Base-by-base conservation (phyloP, 2,888 invertebrate genomes). In the Actias luna region DNA sequence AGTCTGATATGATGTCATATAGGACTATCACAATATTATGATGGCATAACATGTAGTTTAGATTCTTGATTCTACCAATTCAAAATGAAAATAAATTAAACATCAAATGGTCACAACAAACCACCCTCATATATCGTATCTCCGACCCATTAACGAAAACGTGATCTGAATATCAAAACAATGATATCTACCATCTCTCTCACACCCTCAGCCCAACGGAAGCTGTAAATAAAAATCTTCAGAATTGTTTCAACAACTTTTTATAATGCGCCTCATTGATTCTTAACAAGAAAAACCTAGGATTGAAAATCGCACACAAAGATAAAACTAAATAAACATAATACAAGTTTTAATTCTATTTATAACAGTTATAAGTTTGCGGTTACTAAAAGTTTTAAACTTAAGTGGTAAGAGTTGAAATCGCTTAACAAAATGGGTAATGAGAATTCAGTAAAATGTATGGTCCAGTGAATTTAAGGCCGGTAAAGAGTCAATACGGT, bases 401-500 rank as follows among this genome's bases (percentile, higher is more conserved):
- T n/a, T n/a, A 55, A 16, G 29, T 16, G 8, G 10, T 55, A 29
- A 18, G n/a, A n/a, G 27, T 16, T n/a, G 29, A 55, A 29, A n/a
- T 55, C 2, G 29, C 25, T 12, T 50, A 5, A 22, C 3, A 50
- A 14, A 22, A 2, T 50, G 16, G n/a, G 12, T 29, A 27, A 55
- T 29, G 29, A 55, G n/a, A 52, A 8, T 36, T 63, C 71, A 63
- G 67, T 66, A 59, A 58, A 65, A 62, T n/a, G 63, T 29, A 22
- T 63, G 64, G 76, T 71, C 73, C 73, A 74, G 77, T 67, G 72
- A 68, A 73, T 74, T 65, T 74, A 71, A 72, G 69, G 71, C 68
- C 68, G 65, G 73, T 67, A 69, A 69, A 71, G 76, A 86, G 87
- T 89, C 90, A 89, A 89, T 88, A 88, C 85, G 87, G 80, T 87